Percentiles rank a stretch among this genome's conserved stretches.
These are phyloP conservation scores for Caenorhabditis sp. DNA, from an alignment of 2,888 invertebrate genomes.

Conservation along the genomic window DNA sequence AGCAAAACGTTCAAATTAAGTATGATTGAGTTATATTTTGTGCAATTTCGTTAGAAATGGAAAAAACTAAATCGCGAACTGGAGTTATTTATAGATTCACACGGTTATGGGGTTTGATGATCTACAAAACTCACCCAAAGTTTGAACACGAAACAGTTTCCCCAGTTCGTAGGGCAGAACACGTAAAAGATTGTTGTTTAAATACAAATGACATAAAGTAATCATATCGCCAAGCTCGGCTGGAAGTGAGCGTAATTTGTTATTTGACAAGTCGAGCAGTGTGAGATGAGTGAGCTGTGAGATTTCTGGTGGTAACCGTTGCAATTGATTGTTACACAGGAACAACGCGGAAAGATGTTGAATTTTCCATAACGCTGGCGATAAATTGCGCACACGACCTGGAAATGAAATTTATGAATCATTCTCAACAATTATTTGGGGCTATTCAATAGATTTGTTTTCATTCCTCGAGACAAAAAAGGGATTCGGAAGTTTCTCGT, in stretches of 20 bases:
- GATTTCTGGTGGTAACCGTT: slow-evolving; percentile 88
- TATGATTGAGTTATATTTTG: too few relatives aligned
- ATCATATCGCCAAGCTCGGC: slow-evolving; percentile 95
- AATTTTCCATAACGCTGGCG: slow-evolving; percentile 88
- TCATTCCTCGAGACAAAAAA: too few relatives aligned
- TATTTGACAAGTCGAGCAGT: slow-evolving; percentile 89
- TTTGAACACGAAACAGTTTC: slow-evolving; percentile 92
- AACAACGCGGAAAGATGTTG: slow-evolving; percentile 90
- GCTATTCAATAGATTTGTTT: too few relatives aligned
- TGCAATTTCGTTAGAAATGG: too few relatives aligned
- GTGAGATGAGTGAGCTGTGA: slow-evolving; percentile 82
- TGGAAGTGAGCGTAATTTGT: slow-evolving; percentile 91
- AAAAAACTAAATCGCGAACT: neutral
- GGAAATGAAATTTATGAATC: slow-evolving; percentile 62
- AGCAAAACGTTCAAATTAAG: too few relatives aligned
- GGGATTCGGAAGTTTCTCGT: too few relatives aligned
- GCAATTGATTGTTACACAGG: slow-evolving; percentile 92
- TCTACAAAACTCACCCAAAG: slow-evolving; percentile 79
- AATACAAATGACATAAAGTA: slow-evolving; percentile 89
- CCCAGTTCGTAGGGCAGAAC: slow-evolving; percentile 95
- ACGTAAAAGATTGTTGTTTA: slow-evolving; percentile 92
- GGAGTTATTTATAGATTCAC: too few relatives aligned
- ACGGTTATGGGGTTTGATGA: too few relatives aligned
- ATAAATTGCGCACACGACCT: slow-evolving; percentile 93
- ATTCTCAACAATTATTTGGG: too few relatives aligned